phyloP scores from a whole-genome alignment of 2,797 vertebrate species.

The Semotilus atromaculatus region DNA sequence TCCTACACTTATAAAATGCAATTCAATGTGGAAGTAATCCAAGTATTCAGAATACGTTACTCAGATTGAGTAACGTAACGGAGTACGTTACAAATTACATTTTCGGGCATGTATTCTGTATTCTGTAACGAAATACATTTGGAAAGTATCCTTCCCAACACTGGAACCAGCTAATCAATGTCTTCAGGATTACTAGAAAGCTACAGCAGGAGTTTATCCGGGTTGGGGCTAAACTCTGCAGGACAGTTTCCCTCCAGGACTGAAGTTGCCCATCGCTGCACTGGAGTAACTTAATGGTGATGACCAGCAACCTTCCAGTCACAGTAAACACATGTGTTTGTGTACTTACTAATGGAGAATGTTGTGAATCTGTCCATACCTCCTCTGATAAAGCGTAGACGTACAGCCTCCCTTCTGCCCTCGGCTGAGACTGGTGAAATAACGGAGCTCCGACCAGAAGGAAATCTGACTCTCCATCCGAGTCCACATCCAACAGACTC shows the following conservation, averaged over 20 bases:
- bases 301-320: neutral
- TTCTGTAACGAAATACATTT: too few species aligned
- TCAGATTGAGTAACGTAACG: too few species aligned
- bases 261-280: neutral
- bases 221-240: neutral
- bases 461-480: conserved; percentile 79
- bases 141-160: too few species aligned
- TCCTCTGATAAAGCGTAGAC: conserved; percentile 72
- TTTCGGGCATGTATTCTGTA: too few species aligned
- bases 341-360: neutral
- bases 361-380: conserved; percentile 58
- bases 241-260: neutral
- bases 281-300: neutral
- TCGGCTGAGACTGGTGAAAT: conserved; percentile 72
- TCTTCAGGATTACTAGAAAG: neutral
- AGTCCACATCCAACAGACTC: conserved; percentile 79
- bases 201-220: neutral
- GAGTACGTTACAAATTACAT: too few species aligned
- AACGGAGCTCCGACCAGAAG: conserved; percentile 82
- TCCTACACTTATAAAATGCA: too few species aligned
- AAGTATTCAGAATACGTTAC: too few species aligned
- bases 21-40: too few species aligned
- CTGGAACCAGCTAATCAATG: neutral
- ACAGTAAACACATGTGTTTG: neutral
- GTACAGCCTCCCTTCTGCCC: conserved; percentile 79